These are phyloP conservation scores for Lycorma delicatula DNA, from an alignment of 1,140 invertebrate species.

Conservation along the genomic window DNA sequence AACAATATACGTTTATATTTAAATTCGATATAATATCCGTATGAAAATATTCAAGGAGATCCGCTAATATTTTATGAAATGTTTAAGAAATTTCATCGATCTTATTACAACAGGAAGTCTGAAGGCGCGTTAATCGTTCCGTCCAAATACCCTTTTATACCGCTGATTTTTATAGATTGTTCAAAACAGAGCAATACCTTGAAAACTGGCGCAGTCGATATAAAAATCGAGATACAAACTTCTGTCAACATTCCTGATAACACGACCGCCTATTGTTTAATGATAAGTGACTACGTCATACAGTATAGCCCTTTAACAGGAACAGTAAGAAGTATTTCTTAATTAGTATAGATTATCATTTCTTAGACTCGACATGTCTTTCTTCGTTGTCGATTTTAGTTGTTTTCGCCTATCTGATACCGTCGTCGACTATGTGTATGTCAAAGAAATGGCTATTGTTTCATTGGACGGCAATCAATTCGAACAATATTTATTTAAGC, in stretches of 20 bases:
- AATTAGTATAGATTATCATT: conserved; percentile 2
- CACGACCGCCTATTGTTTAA: conserved; percentile 34
- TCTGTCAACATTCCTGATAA: conserved; percentile 21
- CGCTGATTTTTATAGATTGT: conserved; percentile 32
- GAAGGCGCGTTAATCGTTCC: conserved; percentile 12
- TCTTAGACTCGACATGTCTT: too few species aligned
- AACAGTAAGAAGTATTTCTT: conserved; percentile 12
- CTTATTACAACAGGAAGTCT: conserved; percentile 25
- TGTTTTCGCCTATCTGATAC: too few species aligned
- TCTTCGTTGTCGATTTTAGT: too few species aligned
- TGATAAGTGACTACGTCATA: conserved; percentile 31
- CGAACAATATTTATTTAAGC: too few species aligned
- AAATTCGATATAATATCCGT: conserved; percentile 33
- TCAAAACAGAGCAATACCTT: conserved; percentile 32
- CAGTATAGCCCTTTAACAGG: conserved; percentile 30
- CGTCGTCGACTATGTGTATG: too few species aligned
- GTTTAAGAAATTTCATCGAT: conserved; percentile 29
- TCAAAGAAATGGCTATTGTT: too few species aligned
- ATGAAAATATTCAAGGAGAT: conserved; percentile 31
- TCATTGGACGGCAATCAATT: too few species aligned
- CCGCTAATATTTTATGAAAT: conserved; percentile 29
- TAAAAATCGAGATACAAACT: conserved; percentile 32
- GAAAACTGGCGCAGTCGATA: conserved; percentile 29
- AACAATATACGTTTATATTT: conserved; percentile 31
- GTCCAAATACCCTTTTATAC: conserved; percentile 22